phyloP scores from a whole-genome alignment of 2,888 invertebrate species.

The Scrobipalpa costella region DNA sequence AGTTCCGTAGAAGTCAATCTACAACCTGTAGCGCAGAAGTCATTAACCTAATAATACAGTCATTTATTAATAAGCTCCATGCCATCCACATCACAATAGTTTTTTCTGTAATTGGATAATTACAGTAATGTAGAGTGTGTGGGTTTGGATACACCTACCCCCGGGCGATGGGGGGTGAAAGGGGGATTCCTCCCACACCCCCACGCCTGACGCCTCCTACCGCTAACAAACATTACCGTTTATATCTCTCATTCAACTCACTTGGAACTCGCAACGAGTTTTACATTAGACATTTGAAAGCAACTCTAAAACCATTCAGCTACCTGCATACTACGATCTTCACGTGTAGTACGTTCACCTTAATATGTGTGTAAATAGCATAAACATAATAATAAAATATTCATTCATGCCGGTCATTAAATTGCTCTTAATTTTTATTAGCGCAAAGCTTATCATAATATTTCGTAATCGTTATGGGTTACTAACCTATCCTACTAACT shows the following conservation, averaged over 20 bases:
- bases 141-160: conserved; percentile 68
- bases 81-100: conserved; percentile 45
- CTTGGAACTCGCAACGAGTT: conserved; percentile 17
- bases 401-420: conserved; percentile 4
- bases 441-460: conserved; percentile 14
- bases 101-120: conserved; percentile 73
- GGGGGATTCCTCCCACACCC: conserved; percentile 30
- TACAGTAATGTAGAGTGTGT: conserved; percentile 75
- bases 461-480: conserved; percentile 20
- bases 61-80: conserved; percentile 10
- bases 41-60: conserved; percentile 9
- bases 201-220: conserved; percentile 49
- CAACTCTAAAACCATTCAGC: too few species aligned
- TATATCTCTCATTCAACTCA: conserved; percentile 44
- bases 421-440: conserved; percentile 12
- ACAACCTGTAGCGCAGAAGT: conserved; percentile 2
- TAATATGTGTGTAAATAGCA: background rate
- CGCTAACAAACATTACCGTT: conserved; percentile 56
- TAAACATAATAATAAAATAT: conserved; percentile 1
- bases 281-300: too few species aligned
- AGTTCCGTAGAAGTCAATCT: background rate
- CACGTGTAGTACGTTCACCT: background rate
- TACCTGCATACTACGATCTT: too few species aligned
- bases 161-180: conserved; percentile 45
- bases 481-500: conserved; percentile 29